phyloP scores from a whole-genome alignment of 92 coral and sea anemone species.

The Anthopleura xanthogrammica region DNA sequence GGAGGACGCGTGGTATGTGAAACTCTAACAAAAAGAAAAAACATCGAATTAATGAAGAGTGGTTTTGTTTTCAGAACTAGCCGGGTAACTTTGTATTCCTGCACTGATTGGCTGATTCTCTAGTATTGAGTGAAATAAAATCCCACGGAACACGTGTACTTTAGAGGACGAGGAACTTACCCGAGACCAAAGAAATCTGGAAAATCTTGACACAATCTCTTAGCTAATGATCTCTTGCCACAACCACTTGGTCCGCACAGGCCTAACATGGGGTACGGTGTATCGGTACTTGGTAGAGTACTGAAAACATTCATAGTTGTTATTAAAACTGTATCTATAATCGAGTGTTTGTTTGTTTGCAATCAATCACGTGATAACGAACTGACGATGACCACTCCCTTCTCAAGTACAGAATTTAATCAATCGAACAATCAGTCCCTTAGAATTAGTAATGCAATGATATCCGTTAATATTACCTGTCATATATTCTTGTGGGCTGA shows the following conservation, averaged over 20 bases:
- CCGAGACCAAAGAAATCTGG: constrained; percentile 96
- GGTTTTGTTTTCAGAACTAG: too few relatives aligned
- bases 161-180: constrained; percentile 37
- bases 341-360: background rate
- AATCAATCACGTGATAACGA: background rate
- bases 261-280: constrained; percentile 94
- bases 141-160: too few relatives aligned
- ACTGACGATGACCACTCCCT: background rate
- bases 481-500: constrained; percentile 81
- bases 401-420: background rate
- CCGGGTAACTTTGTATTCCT: too few relatives aligned
- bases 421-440: too few relatives aligned
- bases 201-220: constrained; percentile 87
- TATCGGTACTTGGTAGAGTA: constrained; percentile 91
- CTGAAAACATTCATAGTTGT: constrained; percentile 35
- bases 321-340: background rate
- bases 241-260: constrained; percentile 91
- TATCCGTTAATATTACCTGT: constrained; percentile 55
- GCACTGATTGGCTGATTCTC: background rate
- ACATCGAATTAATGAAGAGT: background rate
- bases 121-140: too few relatives aligned
- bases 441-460: too few relatives aligned
- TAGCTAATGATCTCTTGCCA: constrained; percentile 79
- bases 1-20: constrained; percentile 87
- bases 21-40: constrained; percentile 38